A percentile compares a stretch with the other conserved stretches of the same genome.
These are phyloP conservation scores for Epinephelus coioides DNA, from an alignment of 2,797 vertebrate species.

Conservation along the genomic window DNA sequence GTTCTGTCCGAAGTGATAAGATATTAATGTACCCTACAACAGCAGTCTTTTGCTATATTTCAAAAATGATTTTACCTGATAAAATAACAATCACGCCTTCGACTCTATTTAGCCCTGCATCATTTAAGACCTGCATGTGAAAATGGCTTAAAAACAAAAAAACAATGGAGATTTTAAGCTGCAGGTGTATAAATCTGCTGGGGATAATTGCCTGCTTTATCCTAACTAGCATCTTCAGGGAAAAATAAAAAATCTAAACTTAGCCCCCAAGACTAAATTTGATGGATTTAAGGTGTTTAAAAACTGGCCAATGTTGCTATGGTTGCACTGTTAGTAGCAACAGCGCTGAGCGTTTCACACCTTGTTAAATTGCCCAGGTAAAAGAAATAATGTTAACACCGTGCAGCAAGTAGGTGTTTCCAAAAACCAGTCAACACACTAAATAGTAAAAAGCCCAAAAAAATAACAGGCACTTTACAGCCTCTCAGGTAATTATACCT, in stretches of 20 bases:
- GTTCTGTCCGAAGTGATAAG: conserved; percentile 49
- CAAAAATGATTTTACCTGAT: conserved; percentile 39
- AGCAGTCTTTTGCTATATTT: conserved; percentile 30
- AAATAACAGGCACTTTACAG: conserved; percentile 44
- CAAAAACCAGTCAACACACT: conserved; percentile 53
- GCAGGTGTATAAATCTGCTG: conserved; percentile 32
- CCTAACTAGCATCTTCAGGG: conserved; percentile 23
- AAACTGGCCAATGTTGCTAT: conserved; percentile 47
- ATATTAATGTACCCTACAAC: conserved; percentile 24
- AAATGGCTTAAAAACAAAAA: conserved; percentile 22
- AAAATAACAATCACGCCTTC: conserved; percentile 39
- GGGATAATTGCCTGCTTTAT: conserved; percentile 35
- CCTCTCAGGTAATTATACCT: conserved; percentile 62
- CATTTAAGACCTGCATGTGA: conserved; percentile 18
- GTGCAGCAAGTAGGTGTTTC: conserved; percentile 32
- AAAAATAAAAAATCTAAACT: conserved; percentile 29
- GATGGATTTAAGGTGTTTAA: conserved; percentile 43
- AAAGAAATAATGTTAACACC: conserved; percentile 9
- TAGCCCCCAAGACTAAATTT: conserved; percentile 5
- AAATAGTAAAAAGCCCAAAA: conserved; percentile 49
- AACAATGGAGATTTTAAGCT: conserved; percentile 13
- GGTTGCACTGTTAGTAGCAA: conserved; percentile 39
- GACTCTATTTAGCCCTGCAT: conserved; percentile 18
- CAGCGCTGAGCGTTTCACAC: conserved; percentile 29
- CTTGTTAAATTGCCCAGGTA: conserved; percentile 45